Evolutionary conservation across 1,140 invertebrate species (phyloP).

Genomic region (Papilio helenus): DNA sequence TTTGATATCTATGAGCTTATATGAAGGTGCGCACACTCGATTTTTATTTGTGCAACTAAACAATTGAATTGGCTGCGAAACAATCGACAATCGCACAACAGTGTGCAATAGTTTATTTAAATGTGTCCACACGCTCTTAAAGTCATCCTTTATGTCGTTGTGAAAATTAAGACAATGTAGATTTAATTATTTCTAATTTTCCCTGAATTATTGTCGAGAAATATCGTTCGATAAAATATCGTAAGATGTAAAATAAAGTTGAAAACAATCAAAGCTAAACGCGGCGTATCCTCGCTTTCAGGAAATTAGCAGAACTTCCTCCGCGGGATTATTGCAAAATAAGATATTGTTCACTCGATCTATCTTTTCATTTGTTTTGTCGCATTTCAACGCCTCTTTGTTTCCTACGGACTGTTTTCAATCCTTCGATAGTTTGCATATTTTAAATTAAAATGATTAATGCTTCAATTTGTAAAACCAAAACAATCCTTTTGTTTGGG

Average conservation of each 20-base stretch:
- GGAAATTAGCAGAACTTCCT: slow-evolving; percentile 78
- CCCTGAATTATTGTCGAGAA: no score
- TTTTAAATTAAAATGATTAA: background rate
- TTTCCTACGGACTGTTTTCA: slow-evolving; percentile 49
- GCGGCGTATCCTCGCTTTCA: slow-evolving; percentile 62
- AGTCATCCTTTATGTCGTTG: no score
- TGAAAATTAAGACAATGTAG: no score
- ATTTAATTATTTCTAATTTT: no score
- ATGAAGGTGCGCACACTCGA: no score
- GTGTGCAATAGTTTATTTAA: no score
- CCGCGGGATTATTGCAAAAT: slow-evolving; percentile 77
- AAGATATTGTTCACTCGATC: slow-evolving; percentile 80
- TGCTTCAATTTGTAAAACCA: background rate
- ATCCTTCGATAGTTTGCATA: slow-evolving; percentile 34
- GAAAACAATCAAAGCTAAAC: slow-evolving; percentile 65
- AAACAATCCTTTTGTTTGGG: background rate
- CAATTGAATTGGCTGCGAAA: no score
- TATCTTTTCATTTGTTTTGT: slow-evolving; percentile 67
- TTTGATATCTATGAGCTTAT: no score
- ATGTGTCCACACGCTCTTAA: no score
- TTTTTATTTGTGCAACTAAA: no score
- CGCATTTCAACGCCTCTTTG: slow-evolving; percentile 64
- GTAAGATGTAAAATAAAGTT: slow-evolving; percentile 58
- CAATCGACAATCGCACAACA: no score
- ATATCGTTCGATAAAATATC: slow-evolving; percentile 6